Evolutionary conservation across 1,140 invertebrate species (phyloP).

Genomic region (Leucophenga varia): DNA sequence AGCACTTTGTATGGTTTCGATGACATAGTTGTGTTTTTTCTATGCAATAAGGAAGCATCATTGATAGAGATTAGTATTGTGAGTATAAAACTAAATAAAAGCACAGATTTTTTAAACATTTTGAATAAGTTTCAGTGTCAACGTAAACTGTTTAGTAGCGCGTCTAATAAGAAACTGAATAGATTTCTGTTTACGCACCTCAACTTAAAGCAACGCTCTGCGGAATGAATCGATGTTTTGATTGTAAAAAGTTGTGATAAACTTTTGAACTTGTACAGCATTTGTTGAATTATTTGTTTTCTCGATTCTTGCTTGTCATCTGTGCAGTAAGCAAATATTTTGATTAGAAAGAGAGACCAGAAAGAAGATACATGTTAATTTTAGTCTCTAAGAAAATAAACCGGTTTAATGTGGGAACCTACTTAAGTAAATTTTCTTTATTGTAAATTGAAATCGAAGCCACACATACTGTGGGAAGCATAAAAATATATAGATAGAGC

Average conservation of each 20-base stretch:
- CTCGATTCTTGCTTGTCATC: constrained; percentile 3
- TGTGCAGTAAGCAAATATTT: constrained; percentile 2
- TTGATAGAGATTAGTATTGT: constrained; percentile 14
- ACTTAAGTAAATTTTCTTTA: too few relatives aligned
- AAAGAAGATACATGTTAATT: not conserved
- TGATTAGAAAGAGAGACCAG: constrained; percentile 5
- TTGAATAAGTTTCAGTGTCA: not conserved
- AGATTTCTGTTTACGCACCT: constrained; percentile 37
- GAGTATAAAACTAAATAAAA: constrained; percentile 8
- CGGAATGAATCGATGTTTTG: not conserved
- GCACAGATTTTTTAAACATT: constrained; percentile 21
- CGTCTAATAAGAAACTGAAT: constrained; percentile 26
- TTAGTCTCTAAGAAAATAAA: constrained; percentile 13
- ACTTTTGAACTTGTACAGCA: constrained; percentile 38
- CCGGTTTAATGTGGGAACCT: too few relatives aligned
- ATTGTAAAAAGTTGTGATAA: constrained; percentile 16
- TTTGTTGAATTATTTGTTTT: constrained; percentile 16
- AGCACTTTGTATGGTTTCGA: constrained; percentile 53
- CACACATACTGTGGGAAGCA: too few relatives aligned
- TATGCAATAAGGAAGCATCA: constrained; percentile 27
- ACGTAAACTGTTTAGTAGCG: constrained; percentile 13
- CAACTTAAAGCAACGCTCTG: constrained; percentile 16
- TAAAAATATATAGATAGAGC: too few relatives aligned
- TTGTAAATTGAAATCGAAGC: too few relatives aligned
- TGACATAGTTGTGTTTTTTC: constrained; percentile 31